A percentile compares a stretch with the other conserved stretches of the same genome.
Evolutionary conservation across 2,797 vertebrate genomes (phyloP).

Genomic region (Brachyalestes nurse): DNA sequence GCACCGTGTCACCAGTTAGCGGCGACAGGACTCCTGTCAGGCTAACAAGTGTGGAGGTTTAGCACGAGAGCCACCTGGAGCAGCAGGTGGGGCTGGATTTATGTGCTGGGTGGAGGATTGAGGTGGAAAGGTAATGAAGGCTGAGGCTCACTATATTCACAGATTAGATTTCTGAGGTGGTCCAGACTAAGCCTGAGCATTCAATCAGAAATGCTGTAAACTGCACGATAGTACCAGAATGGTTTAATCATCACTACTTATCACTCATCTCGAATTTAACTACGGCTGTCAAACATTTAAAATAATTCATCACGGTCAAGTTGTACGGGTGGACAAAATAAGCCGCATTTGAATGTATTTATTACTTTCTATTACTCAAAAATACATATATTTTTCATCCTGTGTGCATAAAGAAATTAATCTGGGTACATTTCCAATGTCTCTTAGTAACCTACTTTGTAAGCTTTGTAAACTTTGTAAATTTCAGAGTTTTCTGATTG

Average conservation of each 20-base stretch:
- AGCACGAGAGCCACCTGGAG: conserved; percentile 54
- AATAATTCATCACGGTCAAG: too few relatives aligned
- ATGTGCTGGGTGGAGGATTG: conserved; percentile 35
- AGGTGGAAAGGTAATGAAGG: conserved; percentile 32
- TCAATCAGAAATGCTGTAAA: neutral
- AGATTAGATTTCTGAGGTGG: conserved; percentile 32
- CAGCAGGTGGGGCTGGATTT: conserved; percentile 56
- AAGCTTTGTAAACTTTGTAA: too few relatives aligned
- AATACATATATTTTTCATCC: too few relatives aligned
- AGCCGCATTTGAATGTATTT: too few relatives aligned
- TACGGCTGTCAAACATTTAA: too few relatives aligned
- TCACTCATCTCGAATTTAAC: neutral
- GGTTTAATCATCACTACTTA: neutral
- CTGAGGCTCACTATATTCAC: conserved; percentile 30
- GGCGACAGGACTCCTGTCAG: conserved; percentile 39
- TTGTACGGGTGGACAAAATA: too few relatives aligned
- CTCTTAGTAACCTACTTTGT: too few relatives aligned
- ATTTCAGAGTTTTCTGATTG: too few relatives aligned
- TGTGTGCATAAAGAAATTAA: too few relatives aligned
- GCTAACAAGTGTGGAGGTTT: conserved; percentile 35
- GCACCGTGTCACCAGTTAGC: conserved; percentile 24
- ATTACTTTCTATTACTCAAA: too few relatives aligned
- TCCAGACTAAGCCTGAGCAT: conserved; percentile 26
- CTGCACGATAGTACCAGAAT: neutral
- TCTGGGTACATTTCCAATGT: too few relatives aligned